A percentile compares a stretch with the other conserved stretches of the same genome.
Conservation (phyloP, 2,797 vertebrate species). For the Gambelia wislizenii region DNA sequence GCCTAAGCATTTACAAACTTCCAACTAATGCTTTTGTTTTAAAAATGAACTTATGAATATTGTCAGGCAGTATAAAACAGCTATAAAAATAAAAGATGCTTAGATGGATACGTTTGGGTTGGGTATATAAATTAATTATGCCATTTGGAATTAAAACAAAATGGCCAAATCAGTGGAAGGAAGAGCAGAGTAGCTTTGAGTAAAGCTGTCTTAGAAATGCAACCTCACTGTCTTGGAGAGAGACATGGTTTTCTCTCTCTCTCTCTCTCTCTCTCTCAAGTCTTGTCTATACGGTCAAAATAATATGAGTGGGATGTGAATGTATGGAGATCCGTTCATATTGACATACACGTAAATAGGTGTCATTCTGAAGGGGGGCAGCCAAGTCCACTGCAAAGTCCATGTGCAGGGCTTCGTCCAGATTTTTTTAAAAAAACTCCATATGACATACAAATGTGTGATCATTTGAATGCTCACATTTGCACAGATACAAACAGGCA, state of each 20-base stretch:
- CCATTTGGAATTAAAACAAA: background rate
- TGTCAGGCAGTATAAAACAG: constrained; percentile 10
- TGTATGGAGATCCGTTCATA: too few species aligned
- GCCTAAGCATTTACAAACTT: constrained; percentile 13
- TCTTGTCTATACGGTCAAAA: too few species aligned
- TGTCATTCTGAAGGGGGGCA: too few species aligned
- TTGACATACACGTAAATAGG: too few species aligned
- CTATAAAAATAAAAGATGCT: background rate
- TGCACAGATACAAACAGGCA: too few species aligned
- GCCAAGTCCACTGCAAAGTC: too few species aligned
- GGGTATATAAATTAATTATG: background rate
- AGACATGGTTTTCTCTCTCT: constrained; percentile 21
- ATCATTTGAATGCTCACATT: too few species aligned
- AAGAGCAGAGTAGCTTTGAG: background rate
- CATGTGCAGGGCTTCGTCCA: too few species aligned
- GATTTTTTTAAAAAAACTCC: too few species aligned
- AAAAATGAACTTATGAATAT: constrained; percentile 18
- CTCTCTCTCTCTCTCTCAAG: too few species aligned
- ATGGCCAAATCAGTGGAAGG: background rate
- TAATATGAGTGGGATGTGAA: too few species aligned
- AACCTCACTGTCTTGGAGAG: background rate
- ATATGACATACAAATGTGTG: too few species aligned
- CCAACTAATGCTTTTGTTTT: constrained; percentile 29
- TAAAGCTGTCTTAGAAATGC: background rate
- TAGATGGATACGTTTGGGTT: background rate